Evolutionary conservation across 2,113 vertebrate species (phyloP).

Genomic region (Lepus europaeus): DNA sequence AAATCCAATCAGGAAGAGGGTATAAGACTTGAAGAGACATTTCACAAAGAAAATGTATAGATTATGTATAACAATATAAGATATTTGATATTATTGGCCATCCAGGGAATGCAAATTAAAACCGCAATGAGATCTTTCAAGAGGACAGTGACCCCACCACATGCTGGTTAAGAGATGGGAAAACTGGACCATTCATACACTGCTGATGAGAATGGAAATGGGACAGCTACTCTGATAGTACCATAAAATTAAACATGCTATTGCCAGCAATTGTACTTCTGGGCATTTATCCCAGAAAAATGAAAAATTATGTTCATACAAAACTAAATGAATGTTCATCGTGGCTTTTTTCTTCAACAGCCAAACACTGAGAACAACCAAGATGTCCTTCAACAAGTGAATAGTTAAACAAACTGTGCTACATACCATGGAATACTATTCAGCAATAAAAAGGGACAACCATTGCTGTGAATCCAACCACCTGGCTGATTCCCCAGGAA

Average conservation of each 20-base stretch:
- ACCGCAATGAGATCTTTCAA: background rate
- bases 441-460: background rate
- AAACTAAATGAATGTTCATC: constrained; percentile 14
- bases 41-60: constrained; percentile 15
- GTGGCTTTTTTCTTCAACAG: constrained; percentile 18
- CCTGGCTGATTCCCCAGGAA: background rate
- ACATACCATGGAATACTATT: background rate
- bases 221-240: background rate
- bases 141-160: background rate
- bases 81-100: background rate
- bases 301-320: background rate
- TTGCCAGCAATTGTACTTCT: background rate
- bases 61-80: background rate
- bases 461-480: background rate
- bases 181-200: background rate
- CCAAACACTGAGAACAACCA: background rate
- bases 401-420: background rate
- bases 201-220: background rate
- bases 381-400: background rate
- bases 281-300: constrained; percentile 53
- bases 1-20: background rate
- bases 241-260: background rate
- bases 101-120: background rate
- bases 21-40: background rate
- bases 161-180: background rate